These are phyloP conservation scores for Actenoides lindsayi DNA, from an alignment of 2,113 vertebrate genomes.

Conservation along the genomic window DNA sequence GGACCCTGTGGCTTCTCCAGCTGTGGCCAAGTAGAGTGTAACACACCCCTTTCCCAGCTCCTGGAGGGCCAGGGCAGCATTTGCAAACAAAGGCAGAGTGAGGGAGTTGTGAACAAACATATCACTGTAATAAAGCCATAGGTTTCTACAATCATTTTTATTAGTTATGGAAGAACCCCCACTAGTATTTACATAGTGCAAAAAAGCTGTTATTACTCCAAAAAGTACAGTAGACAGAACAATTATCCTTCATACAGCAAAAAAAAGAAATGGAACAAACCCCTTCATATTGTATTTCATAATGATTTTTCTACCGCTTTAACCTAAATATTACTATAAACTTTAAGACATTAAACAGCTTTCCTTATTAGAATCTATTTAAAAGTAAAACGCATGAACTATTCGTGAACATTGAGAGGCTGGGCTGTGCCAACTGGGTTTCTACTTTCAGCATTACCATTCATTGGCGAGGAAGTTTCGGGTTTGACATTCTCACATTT, in stretches of 20 bases:
- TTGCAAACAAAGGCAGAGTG: background rate
- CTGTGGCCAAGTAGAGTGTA: background rate
- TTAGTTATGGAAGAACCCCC: constrained; percentile 87
- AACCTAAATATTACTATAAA: constrained; percentile 69
- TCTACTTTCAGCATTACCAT: constrained; percentile 35
- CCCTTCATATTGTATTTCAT: constrained; percentile 71
- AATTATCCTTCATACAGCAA: constrained; percentile 78
- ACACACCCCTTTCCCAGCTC: background rate
- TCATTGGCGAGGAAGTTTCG: background rate
- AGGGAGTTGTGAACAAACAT: background rate
- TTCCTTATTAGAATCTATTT: constrained; percentile 72
- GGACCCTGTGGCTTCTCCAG: background rate
- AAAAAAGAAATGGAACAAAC: constrained; percentile 72
- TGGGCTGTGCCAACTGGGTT: constrained; percentile 74
- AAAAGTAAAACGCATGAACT: constrained; percentile 59
- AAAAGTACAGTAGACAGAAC: constrained; percentile 73
- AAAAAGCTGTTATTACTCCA: constrained; percentile 86
- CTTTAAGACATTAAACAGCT: constrained; percentile 74
- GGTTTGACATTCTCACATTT: background rate
- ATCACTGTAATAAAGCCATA: background rate
- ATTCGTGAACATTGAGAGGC: constrained; percentile 71
- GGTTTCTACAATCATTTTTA: constrained; percentile 87
- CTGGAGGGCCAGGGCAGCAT: background rate
- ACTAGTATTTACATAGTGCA: constrained; percentile 96
- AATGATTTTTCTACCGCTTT: constrained; percentile 71